These are phyloP conservation scores for Chlamydotis undulata DNA, from an alignment of 2,113 vertebrate species.

Conservation along the genomic window DNA sequence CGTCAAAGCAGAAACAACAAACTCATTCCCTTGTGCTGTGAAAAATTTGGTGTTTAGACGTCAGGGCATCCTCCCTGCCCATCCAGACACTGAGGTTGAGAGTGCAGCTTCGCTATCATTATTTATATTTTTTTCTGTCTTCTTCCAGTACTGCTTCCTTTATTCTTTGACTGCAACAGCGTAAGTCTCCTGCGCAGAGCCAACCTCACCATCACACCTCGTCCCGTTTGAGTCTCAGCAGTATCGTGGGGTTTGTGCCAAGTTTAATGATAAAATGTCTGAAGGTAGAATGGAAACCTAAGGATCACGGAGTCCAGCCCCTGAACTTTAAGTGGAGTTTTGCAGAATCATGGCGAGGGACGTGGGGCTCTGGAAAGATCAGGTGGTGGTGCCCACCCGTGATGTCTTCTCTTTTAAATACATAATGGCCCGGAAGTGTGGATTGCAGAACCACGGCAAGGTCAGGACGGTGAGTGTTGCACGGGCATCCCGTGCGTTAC, in stretches of 20 bases:
- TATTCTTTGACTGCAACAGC: background rate
- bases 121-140: background rate
- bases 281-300: background rate
- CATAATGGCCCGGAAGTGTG: background rate
- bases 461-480: background rate
- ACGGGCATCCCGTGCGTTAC: fast-evolving
- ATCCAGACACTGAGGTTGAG: background rate
- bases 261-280: background rate
- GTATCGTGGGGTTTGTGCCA: too few relatives aligned
- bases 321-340: background rate
- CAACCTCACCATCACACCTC: too few relatives aligned
- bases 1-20: background rate
- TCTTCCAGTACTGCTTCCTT: background rate
- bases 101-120: background rate
- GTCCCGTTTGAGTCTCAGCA: too few relatives aligned
- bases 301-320: fast-evolving
- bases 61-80: background rate
- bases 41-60: background rate
- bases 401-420: background rate
- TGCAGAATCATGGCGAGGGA: fast-evolving
- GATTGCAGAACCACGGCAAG: background rate
- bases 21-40: background rate
- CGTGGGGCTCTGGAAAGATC: background rate
- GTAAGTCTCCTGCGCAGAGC: fast-evolving
- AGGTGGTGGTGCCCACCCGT: too few relatives aligned